Base-by-base conservation (phyloP, 1,140 invertebrate genomes). In the Campoletis sonorensis region DNA sequence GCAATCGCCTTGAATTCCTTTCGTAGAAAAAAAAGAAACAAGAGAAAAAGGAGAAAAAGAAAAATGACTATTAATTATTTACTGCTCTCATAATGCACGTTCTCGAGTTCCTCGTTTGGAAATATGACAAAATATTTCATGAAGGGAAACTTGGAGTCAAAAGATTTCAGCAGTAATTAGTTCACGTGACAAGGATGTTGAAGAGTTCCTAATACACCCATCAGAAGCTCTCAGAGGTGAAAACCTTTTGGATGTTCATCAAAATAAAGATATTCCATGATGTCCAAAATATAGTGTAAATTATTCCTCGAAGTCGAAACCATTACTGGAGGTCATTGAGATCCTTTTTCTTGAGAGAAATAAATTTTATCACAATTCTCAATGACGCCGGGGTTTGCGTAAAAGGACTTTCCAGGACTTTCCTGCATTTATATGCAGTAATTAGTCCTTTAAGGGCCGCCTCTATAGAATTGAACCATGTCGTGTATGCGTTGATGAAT, bases 1-100 rank as follows among this genome's bases (percentile, higher is more conserved):
- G 51, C 51, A 18, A 54, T 54, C n/a, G 51, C 51, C 51, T 54
- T 54, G 51, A 54, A 54, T 54, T 54, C 51, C 51, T 54, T 54
- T 54, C 18, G 18, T n/a, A 21, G n/a, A n/a, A 54, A 54, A 54
- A 54, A 54, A 45, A 45, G 30, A 45, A 8, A n/a, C n/a, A n/a
- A n/a, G n/a, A n/a, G 37, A 37, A 37, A 37, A 4, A 37, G 10
- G 37, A 37, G 37, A 37, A 45, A 45, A 45, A 45, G 40, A 11
- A 45, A 54, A 54, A 54, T 54, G 51, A 8, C 18, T 3, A 54
- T 54, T 54, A 54, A 54, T 54, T 54, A 54, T n/a, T 54, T 21
- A 8, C 51, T 54, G 51, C 51, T 21, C n/a, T 16, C 40, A 11
- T 54, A 54, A 5, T 54, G 1, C n/a, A n/a, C 16, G 51, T 54